Conservation (phyloP, 2,113 vertebrate genomes). For the Sapajus apella region DNA sequence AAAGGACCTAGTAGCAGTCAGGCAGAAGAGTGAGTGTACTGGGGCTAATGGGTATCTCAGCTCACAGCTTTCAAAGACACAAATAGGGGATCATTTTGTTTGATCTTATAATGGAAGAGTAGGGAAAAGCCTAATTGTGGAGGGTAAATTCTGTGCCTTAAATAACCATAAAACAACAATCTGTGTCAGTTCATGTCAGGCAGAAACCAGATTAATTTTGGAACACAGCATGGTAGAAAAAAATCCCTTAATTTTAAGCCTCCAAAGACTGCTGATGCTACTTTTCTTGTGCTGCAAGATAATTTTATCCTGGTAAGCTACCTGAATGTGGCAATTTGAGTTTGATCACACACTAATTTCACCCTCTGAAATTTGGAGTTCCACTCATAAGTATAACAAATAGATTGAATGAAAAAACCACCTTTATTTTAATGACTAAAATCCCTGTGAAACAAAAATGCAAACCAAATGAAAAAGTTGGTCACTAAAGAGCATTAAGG, state of each 20-base stretch:
- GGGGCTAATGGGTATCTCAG: not conserved
- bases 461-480: constrained; percentile 10
- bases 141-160: constrained; percentile 58
- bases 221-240: constrained; percentile 54
- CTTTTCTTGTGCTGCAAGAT: not conserved
- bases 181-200: constrained; percentile 51
- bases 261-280: constrained; percentile 33
- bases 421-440: constrained; percentile 10
- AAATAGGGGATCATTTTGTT: constrained; percentile 45
- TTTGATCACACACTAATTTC: not conserved
- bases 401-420: not conserved
- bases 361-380: not conserved
- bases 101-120: constrained; percentile 62
- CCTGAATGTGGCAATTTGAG: too few species aligned
- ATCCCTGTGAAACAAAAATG: constrained; percentile 1
- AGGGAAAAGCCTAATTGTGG: constrained; percentile 27
- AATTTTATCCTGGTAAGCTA: too few species aligned
- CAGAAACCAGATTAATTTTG: constrained; percentile 66
- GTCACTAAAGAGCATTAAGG: not conserved
- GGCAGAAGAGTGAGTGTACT: not conserved
- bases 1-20: not conserved
- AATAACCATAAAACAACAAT: constrained; percentile 62
- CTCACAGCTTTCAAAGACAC: constrained; percentile 24
- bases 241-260: constrained; percentile 16
- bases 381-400: not conserved